These are phyloP conservation scores for Panurus biarmicus DNA, from an alignment of 2,113 vertebrate genomes.

Conservation along the genomic window DNA sequence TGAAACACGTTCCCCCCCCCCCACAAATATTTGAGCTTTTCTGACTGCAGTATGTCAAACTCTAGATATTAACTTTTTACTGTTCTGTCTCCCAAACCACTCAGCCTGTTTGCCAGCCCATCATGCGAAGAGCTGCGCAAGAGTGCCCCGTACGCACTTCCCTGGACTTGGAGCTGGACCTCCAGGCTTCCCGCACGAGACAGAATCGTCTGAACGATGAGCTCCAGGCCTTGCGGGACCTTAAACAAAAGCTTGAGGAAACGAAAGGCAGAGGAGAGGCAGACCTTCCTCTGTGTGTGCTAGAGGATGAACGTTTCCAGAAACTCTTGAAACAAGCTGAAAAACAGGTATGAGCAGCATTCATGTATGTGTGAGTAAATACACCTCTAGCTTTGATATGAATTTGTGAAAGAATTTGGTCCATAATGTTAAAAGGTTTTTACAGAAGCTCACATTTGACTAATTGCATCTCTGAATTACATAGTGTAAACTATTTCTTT, in stretches of 20 bases:
- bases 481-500: neutral
- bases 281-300: conserved; percentile 66
- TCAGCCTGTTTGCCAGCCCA: conserved; percentile 72
- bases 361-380: neutral
- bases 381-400: neutral
- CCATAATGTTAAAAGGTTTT: neutral
- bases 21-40: neutral
- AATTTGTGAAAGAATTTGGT: neutral
- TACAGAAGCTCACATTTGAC: neutral
- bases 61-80: neutral
- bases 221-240: conserved; percentile 72
- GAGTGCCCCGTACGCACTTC: conserved; percentile 73
- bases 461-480: neutral
- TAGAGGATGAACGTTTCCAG: conserved; percentile 78
- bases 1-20: neutral
- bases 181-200: conserved; percentile 76
- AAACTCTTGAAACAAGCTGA: conserved; percentile 77
- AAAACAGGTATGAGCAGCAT: conserved; percentile 69
- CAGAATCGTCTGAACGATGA: conserved; percentile 80
- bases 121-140: conserved; percentile 37
- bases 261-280: conserved; percentile 73
- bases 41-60: neutral
- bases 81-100: neutral
- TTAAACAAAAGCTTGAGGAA: conserved; percentile 75
- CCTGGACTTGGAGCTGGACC: conserved; percentile 83